Percentiles rank a stretch among this genome's conserved stretches.
phyloP scores from a whole-genome alignment of 1,140 invertebrate genomes.

The Melipona quadrifasciata region DNA sequence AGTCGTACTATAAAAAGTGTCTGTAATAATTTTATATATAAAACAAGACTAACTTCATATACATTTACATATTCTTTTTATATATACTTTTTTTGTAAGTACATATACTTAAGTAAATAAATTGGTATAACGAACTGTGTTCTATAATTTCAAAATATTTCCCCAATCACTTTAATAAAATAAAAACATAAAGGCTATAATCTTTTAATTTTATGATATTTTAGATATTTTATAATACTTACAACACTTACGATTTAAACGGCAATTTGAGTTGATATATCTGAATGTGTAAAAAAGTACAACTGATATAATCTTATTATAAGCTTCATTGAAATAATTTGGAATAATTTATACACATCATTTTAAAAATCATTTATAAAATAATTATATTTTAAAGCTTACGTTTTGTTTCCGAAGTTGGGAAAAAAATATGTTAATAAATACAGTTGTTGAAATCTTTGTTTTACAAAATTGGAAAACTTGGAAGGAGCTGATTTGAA shows the following conservation, averaged over 20 bases:
- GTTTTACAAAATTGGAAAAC: conserved; percentile 27
- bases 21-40: conserved; percentile 19
- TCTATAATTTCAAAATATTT: conserved; percentile 43
- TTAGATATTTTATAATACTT: conserved; percentile 21
- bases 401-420: not conserved
- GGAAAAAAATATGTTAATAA: not conserved
- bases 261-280: conserved; percentile 31
- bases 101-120: conserved; percentile 60
- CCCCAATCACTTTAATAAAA: conserved; percentile 36
- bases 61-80: conserved; percentile 33
- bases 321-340: not conserved
- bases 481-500: conserved; percentile 39
- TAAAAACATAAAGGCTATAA: conserved; percentile 16
- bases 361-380: conserved; percentile 13
- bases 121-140: conserved; percentile 30
- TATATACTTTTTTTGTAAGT: conserved; percentile 51
- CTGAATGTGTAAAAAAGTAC: conserved; percentile 44
- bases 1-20: conserved; percentile 2
- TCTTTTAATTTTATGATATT: conserved; percentile 27
- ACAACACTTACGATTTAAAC: not conserved
- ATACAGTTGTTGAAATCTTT: conserved; percentile 14
- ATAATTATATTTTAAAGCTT: not conserved
- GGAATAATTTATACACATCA: conserved; percentile 10
- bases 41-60: conserved; percentile 28
- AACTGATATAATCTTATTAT: not conserved